A percentile compares a stretch with the other conserved stretches of the same genome.
Evolutionary conservation across 2,888 invertebrate genomes (phyloP).

Genomic region (Oxystoma pomonae): DNA sequence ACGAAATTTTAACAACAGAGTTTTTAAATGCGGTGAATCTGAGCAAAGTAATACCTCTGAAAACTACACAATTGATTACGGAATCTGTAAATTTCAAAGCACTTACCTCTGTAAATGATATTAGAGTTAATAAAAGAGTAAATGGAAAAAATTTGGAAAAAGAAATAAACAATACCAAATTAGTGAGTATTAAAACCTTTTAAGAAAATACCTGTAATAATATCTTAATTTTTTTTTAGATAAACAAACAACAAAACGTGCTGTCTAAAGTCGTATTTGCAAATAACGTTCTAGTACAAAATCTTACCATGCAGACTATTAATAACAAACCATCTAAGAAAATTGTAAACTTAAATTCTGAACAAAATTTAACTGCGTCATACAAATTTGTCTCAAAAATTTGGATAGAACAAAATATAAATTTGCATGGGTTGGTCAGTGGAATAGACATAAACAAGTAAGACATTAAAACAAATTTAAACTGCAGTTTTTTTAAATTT

Average conservation of each 20-base stretch:
- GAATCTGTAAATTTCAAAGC: constrained; percentile 41
- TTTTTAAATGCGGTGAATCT: constrained; percentile 50
- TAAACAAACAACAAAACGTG: constrained; percentile 43
- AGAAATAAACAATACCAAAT: constrained; percentile 51
- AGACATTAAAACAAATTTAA: not conserved
- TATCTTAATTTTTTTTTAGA: constrained; percentile 27
- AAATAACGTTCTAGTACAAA: constrained; percentile 40
- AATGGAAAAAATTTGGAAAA: constrained; percentile 48
- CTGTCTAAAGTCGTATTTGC: constrained; percentile 44
- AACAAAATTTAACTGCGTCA: constrained; percentile 39
- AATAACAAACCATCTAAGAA: constrained; percentile 44
- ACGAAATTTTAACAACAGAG: constrained; percentile 44
- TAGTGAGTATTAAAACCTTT: constrained; percentile 44
- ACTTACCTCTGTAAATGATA: constrained; percentile 36
- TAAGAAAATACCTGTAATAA: not conserved
- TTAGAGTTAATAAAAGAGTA: constrained; percentile 39
- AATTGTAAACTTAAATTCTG: constrained; percentile 44
- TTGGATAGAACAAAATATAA: constrained; percentile 31
- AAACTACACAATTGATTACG: constrained; percentile 48
- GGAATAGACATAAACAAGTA: constrained; percentile 43
- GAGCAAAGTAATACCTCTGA: constrained; percentile 47
- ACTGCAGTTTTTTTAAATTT: not conserved
- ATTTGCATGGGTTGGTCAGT: constrained; percentile 35
- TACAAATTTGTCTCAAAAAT: constrained; percentile 40
- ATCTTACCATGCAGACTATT: constrained; percentile 29